phyloP scores from a whole-genome alignment of 2,113 vertebrate species.

The Coptodon rendalli region DNA sequence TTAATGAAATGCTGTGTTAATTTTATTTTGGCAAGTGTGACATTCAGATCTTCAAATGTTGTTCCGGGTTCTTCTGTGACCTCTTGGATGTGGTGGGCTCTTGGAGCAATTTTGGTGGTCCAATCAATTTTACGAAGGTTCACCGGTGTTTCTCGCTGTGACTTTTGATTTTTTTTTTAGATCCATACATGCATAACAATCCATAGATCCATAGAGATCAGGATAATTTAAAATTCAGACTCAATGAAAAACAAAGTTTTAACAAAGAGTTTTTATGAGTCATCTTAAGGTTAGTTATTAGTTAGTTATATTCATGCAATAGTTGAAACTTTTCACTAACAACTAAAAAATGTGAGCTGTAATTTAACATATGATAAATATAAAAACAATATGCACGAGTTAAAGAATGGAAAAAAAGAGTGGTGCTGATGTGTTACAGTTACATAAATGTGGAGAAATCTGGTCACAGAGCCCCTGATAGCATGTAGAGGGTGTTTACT shows the following conservation, averaged over 20 bases:
- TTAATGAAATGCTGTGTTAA: rapidly evolving
- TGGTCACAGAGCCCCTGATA: neutral
- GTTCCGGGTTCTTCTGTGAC: neutral
- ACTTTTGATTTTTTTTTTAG: neutral
- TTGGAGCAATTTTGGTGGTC: neutral
- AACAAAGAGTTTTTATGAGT: neutral
- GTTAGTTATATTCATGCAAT: neutral
- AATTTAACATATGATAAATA: neutral
- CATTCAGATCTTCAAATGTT: neutral
- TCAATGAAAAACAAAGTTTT: neutral
- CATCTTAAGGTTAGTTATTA: neutral
- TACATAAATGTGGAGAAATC: neutral
- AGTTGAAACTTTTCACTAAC: neutral
- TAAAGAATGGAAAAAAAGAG: neutral
- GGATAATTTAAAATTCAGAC: neutral
- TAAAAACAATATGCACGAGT: neutral
- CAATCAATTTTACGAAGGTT: rapidly evolving
- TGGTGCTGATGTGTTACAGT: neutral
- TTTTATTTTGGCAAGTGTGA: neutral
- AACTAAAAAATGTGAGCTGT: neutral
- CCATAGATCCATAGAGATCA: neutral
- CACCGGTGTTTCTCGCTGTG: rapidly evolving
- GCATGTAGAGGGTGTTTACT: neutral
- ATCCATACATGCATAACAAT: neutral
- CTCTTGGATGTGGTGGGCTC: neutral